A percentile compares a stretch with the other conserved stretches of the same genome.
Evolutionary conservation across 2,888 invertebrate species (phyloP).

Genomic region (Microctonus brassicae): DNA sequence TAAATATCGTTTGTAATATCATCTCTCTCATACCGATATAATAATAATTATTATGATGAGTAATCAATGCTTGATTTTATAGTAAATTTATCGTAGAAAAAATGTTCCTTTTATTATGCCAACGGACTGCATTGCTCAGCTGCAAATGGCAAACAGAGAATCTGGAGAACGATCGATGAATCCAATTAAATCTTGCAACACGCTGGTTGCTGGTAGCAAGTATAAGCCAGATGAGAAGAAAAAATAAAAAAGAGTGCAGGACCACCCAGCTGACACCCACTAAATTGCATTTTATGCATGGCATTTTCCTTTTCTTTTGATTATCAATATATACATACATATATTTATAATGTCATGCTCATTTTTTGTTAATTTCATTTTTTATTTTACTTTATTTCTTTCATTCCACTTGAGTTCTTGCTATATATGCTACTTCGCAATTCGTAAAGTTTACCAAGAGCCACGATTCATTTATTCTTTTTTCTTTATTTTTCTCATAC

Average conservation of each 20-base stretch:
- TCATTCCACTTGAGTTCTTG: conserved; percentile 1
- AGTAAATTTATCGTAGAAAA: not conserved
- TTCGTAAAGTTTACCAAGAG: conserved; percentile 20
- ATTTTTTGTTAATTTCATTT: too few species aligned
- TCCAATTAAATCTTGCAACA: conserved; percentile 67
- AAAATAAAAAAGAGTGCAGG: conserved; percentile 39
- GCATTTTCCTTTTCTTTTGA: conserved; percentile 36
- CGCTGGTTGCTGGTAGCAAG: conserved; percentile 45
- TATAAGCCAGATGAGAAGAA: conserved; percentile 30
- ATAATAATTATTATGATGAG: not conserved
- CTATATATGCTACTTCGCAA: not conserved
- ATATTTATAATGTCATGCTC: not conserved
- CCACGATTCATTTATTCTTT: conserved; percentile 1
- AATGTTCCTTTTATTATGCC: not conserved
- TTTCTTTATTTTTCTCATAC: not conserved
- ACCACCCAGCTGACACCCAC: conserved; percentile 51
- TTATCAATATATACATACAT: conserved; percentile 34
- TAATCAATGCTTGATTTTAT: not conserved
- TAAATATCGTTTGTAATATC: not conserved
- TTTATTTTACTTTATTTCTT: conserved; percentile 17
- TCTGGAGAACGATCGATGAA: conserved; percentile 66
- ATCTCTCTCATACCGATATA: not conserved
- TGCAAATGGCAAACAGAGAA: conserved; percentile 45
- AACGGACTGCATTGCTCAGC: not conserved
- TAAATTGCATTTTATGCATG: conserved; percentile 62